phyloP scores from a whole-genome alignment of 2,113 vertebrate genomes.

The Noctilio leporinus region DNA sequence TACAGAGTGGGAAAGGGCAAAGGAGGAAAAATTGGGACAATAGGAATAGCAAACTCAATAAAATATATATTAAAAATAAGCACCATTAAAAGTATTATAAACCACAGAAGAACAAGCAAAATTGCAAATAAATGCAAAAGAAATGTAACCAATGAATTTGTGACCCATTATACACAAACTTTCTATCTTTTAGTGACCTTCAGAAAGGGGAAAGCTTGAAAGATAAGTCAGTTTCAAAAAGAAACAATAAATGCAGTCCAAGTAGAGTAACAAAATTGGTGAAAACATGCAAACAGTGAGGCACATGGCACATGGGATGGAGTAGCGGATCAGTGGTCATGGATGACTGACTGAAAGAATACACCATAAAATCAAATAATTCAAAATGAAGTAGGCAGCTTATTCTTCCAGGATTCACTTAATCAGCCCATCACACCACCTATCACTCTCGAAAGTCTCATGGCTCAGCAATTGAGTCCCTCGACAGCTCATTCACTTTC shows the following conservation, averaged over 20 bases:
- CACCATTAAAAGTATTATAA: neutral
- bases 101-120: neutral
- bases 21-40: no score
- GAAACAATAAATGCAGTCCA: neutral
- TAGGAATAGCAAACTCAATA: no score
- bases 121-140: neutral
- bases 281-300: neutral
- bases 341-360: neutral
- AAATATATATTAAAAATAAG: neutral
- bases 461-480: neutral
- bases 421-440: neutral
- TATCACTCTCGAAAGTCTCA: neutral
- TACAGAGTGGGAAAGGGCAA: no score
- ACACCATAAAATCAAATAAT: neutral
- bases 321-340: neutral
- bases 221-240: neutral
- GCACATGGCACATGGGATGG: rapidly evolving
- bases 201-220: neutral
- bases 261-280: neutral
- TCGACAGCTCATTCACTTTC: neutral
- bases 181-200: neutral
- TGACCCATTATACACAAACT: neutral
- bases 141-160: neutral
- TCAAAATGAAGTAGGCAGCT: neutral
- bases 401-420: neutral